Conservation (phyloP, 1,140 invertebrate genomes). For the Glossosoma conforme region DNA sequence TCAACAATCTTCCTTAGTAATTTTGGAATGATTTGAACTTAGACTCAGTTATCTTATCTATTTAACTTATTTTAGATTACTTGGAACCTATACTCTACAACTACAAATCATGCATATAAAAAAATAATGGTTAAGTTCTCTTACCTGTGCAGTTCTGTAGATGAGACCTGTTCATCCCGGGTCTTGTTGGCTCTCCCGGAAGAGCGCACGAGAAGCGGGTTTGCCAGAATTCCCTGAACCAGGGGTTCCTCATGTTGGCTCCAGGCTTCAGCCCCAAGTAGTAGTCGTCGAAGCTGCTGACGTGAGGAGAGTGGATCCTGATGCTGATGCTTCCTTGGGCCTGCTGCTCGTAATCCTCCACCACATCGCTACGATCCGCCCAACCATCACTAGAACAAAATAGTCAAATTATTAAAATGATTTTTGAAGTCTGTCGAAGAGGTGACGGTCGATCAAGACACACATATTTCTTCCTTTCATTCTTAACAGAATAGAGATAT, state of each 20-base stretch:
- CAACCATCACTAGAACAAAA: constrained; percentile 61
- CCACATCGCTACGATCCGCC: constrained; percentile 73
- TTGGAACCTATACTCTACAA: too few relatives aligned
- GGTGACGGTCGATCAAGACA: constrained; percentile 7
- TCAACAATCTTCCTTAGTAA: too few relatives aligned
- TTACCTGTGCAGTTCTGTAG: constrained; percentile 22
- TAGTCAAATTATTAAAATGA: too few relatives aligned
- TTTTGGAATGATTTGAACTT: too few relatives aligned
- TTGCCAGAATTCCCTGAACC: constrained; percentile 77
- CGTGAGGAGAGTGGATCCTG: constrained; percentile 66
- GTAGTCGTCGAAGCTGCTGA: constrained; percentile 62
- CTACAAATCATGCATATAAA: too few relatives aligned
- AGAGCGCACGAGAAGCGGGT: constrained; percentile 62
- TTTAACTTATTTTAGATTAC: too few relatives aligned
- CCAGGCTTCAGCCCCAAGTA: constrained; percentile 62
- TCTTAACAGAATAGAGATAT: too few relatives aligned
- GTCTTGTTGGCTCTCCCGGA: constrained; percentile 29
- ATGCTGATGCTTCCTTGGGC: constrained; percentile 72
- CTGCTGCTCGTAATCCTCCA: constrained; percentile 58
- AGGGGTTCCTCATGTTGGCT: constrained; percentile 65
- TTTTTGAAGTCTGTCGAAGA: constrained; percentile 3
- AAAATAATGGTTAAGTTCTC: too few relatives aligned
- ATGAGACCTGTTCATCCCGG: neutral
- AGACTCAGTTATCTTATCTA: too few relatives aligned
- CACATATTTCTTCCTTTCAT: constrained; percentile 7